These are phyloP conservation scores for Alaudala cheleensis DNA, from an alignment of 2,113 vertebrate species.

Conservation along the genomic window DNA sequence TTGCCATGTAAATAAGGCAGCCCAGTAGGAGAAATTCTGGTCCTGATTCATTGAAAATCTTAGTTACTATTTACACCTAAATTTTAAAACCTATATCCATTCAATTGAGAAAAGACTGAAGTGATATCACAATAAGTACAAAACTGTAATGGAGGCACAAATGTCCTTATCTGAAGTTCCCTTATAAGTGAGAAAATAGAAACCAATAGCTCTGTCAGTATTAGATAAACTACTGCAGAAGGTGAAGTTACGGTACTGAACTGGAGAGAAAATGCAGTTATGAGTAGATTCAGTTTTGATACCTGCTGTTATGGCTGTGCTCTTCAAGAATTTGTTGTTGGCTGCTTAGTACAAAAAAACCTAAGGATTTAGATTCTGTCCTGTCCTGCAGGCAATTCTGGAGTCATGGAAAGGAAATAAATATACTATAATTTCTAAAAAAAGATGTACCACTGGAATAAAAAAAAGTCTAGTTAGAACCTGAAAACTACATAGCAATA, in stretches of 20 bases:
- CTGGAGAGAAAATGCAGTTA: neutral
- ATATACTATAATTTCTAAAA: neutral
- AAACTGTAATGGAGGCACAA: neutral
- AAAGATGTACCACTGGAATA: neutral
- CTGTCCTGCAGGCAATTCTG: neutral
- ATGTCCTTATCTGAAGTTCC: neutral
- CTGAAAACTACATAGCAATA: neutral
- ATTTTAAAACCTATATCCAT: neutral
- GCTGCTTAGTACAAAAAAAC: neutral
- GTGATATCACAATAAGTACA: neutral
- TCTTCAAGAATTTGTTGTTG: neutral
- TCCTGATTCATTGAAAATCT: neutral
- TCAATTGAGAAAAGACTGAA: neutral
- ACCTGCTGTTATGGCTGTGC: neutral
- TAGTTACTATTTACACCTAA: neutral
- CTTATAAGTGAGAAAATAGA: neutral
- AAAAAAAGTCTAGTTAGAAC: neutral
- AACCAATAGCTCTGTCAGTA: neutral
- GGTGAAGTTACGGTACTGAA: neutral
- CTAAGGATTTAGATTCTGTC: neutral
- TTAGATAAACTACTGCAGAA: neutral
- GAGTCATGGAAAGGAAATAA: neutral
- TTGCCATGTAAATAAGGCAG: neutral
- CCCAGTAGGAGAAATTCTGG: neutral
- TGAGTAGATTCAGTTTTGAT: neutral